These are phyloP conservation scores for Bemisia tabaci DNA, from an alignment of 1,140 invertebrate genomes.

Conservation along the genomic window DNA sequence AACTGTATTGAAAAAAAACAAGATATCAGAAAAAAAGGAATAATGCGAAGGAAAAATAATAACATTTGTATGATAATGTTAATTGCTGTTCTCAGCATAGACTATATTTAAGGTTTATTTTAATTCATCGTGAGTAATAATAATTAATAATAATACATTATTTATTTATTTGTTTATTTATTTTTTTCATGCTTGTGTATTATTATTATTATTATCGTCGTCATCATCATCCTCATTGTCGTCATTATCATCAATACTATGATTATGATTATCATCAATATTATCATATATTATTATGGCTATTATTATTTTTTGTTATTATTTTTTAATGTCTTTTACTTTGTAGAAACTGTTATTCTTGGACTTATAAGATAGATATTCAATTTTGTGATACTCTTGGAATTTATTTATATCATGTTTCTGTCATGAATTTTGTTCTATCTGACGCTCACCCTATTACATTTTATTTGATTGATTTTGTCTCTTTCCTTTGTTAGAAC, in stretches of 20 bases:
- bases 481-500: not conserved
- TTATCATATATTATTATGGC: not conserved
- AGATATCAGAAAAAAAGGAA: not conserved
- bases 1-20: not conserved
- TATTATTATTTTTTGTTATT: not conserved
- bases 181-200: not conserved
- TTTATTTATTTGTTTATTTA: conserved; percentile 1
- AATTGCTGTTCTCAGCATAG: not conserved
- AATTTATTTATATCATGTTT: not conserved
- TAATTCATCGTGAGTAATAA: not conserved
- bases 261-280: too few relatives aligned
- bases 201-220: not conserved
- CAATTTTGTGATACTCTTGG: not conserved
- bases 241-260: not conserved
- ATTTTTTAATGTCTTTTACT: not conserved
- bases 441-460: not conserved
- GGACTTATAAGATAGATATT: not conserved
- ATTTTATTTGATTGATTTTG: not conserved
- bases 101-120: not conserved
- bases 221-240: not conserved
- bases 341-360: not conserved
- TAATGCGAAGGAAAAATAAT: not conserved
- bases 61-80: not conserved
- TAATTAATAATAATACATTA: not conserved
- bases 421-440: not conserved